Conservation (phyloP, 2,797 vertebrate species). For the Pantherophis vulpinus region DNA sequence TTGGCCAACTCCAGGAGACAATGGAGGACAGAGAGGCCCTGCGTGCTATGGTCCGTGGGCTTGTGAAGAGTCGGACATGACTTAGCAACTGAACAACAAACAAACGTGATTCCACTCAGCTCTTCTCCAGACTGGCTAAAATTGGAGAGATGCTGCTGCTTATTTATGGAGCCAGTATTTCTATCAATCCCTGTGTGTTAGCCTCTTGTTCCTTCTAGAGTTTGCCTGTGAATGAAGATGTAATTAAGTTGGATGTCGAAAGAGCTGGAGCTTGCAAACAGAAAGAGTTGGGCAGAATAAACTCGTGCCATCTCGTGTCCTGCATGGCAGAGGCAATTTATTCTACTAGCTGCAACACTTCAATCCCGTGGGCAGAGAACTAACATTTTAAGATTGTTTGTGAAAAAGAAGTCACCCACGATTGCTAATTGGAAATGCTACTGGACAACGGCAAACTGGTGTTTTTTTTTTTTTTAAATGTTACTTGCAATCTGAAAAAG, state of each 20-base stretch:
- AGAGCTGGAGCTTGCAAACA: not conserved
- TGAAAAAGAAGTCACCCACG: not conserved
- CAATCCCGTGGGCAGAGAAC: not conserved
- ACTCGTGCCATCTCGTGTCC: not conserved
- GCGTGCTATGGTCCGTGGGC: not conserved
- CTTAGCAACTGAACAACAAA: not conserved
- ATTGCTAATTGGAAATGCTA: not conserved
- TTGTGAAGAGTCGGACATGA: not conserved
- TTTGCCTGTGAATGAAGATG: not conserved
- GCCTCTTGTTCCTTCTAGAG: not conserved
- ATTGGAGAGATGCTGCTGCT: not conserved
- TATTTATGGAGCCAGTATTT: not conserved
- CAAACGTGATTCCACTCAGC: not conserved
- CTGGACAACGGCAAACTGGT: accelerated
- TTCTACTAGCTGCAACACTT: not conserved
- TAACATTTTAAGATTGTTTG: not conserved
- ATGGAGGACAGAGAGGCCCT: not conserved
- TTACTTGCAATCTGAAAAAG: not conserved
- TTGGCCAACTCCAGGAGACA: not conserved
- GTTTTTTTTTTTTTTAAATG: not conserved
- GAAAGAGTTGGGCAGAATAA: not conserved
- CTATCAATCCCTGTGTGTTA: no score
- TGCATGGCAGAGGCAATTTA: not conserved
- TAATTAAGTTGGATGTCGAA: not conserved
- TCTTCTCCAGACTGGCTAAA: not conserved